Percentiles rank a stretch among this genome's conserved stretches.
phyloP scores from a whole-genome alignment of 2,888 invertebrate species.

The Microplitis manilae region DNA sequence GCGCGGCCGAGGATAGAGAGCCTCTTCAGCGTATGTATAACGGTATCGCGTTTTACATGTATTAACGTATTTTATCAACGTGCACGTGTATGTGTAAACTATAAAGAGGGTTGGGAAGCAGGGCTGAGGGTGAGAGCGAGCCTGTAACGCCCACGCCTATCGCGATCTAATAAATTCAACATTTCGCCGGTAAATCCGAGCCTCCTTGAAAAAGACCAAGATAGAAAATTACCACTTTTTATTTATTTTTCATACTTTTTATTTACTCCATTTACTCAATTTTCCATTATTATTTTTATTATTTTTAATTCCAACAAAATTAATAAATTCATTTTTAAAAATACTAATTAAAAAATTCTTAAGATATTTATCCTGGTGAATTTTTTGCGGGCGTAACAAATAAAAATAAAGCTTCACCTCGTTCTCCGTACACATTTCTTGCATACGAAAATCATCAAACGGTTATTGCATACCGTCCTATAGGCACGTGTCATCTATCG shows the following conservation, averaged over 20 bases:
- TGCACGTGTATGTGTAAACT: slow-evolving; percentile 8
- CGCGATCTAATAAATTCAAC: slow-evolving; percentile 72
- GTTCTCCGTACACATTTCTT: neutral
- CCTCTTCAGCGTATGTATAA: slow-evolving; percentile 25
- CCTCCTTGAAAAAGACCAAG: slow-evolving; percentile 42
- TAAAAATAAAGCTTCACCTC: neutral
- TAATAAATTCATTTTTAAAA: neutral
- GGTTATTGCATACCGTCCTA: neutral
- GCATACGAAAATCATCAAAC: neutral
- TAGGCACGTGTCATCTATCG: neutral
- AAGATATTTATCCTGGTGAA: neutral
- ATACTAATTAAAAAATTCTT: neutral
- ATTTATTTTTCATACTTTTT: slow-evolving; percentile 15
- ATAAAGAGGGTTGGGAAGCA: slow-evolving; percentile 32
- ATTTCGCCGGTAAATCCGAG: slow-evolving; percentile 68
- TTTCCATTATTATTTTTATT: slow-evolving; percentile 13
- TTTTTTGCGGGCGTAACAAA: neutral
- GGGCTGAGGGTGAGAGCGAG: slow-evolving; percentile 51
- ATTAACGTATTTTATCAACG: slow-evolving; percentile 9
- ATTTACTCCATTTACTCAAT: slow-evolving; percentile 2
- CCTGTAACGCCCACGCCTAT: slow-evolving; percentile 69
- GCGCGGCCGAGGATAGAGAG: slow-evolving; percentile 19
- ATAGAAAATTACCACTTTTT: slow-evolving; percentile 19
- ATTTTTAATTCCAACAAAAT: slow-evolving; percentile 12
- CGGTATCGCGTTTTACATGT: slow-evolving; percentile 19